Evolutionary conservation across 2,888 invertebrate species (phyloP).

Genomic region (Xanthia togata): DNA sequence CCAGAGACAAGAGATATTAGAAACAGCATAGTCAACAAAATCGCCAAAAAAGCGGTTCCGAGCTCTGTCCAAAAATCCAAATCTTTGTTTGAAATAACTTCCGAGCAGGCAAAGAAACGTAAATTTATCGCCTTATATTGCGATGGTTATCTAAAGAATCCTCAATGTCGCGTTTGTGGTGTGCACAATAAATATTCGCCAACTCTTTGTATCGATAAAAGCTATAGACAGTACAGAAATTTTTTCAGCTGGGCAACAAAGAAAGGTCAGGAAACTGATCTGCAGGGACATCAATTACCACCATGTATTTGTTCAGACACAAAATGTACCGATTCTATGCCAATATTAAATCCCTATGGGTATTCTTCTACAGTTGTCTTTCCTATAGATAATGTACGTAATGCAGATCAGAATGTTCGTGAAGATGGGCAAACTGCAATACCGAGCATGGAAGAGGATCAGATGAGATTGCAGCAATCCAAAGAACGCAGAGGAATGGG

Average conservation of each 20-base stretch:
- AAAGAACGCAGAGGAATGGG: slow-evolving; percentile 68
- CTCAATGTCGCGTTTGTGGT: slow-evolving; percentile 23
- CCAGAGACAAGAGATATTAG: background rate
- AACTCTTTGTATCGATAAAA: slow-evolving; percentile 7
- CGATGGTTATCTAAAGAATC: slow-evolving; percentile 60
- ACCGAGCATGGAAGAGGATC: background rate
- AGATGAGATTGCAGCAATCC: background rate
- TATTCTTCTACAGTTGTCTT: slow-evolving; percentile 25
- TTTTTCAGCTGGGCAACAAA: slow-evolving; percentile 23
- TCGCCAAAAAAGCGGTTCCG: slow-evolving; percentile 64
- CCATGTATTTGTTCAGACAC: slow-evolving; percentile 23
- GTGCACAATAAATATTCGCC: background rate
- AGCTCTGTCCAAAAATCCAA: slow-evolving; percentile 72
- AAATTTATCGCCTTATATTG: slow-evolving; percentile 75
- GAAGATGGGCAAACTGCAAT: slow-evolving; percentile 7
- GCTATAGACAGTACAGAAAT: slow-evolving; percentile 11
- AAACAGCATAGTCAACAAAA: slow-evolving; percentile 12
- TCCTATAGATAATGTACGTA: background rate
- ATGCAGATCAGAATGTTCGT: background rate
- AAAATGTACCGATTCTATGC: slow-evolving; percentile 4
- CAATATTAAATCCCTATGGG: background rate
- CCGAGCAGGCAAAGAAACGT: slow-evolving; percentile 62
- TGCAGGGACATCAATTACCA: background rate
- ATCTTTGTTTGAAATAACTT: slow-evolving; percentile 73
- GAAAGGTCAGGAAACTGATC: background rate